phyloP scores from a whole-genome alignment of 2,797 vertebrate species.

The Dryobates pubescens region DNA sequence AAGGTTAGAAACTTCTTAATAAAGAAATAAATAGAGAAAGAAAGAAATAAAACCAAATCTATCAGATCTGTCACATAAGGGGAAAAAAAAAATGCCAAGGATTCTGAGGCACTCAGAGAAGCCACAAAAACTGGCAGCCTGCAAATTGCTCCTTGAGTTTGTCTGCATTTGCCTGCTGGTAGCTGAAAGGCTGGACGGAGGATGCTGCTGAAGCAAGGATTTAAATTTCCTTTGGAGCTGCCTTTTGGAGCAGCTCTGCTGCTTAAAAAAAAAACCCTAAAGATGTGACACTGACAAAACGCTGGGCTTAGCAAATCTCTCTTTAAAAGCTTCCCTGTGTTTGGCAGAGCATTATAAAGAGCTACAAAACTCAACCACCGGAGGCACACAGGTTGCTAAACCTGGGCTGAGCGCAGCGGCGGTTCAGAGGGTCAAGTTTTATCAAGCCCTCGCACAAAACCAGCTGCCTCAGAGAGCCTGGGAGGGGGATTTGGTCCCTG shows the following conservation, averaged over 20 bases:
- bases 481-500: not conserved
- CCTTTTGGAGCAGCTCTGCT: constrained; percentile 6
- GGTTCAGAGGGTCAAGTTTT: constrained; percentile 52
- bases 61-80: not conserved
- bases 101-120: not conserved
- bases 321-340: not conserved
- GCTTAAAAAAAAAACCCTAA: not conserved
- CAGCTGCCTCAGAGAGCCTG: constrained; percentile 8
- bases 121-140: not conserved
- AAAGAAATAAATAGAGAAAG: no score
- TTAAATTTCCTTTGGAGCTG: not conserved
- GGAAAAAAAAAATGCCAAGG: not conserved
- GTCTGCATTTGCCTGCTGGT: not conserved
- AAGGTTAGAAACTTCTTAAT: no score
- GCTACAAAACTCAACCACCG: constrained; percentile 28
- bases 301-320: constrained; percentile 1
- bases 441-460: constrained; percentile 14
- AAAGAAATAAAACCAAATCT: no score
- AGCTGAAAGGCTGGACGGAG: not conserved
- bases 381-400: constrained; percentile 15
- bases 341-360: constrained; percentile 24
- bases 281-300: not conserved
- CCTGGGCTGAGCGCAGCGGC: not conserved
- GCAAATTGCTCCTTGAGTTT: not conserved
- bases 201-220: not conserved